Base-by-base conservation (phyloP, 2,113 vertebrate species). In the Brienomyrus brachyistius region DNA sequence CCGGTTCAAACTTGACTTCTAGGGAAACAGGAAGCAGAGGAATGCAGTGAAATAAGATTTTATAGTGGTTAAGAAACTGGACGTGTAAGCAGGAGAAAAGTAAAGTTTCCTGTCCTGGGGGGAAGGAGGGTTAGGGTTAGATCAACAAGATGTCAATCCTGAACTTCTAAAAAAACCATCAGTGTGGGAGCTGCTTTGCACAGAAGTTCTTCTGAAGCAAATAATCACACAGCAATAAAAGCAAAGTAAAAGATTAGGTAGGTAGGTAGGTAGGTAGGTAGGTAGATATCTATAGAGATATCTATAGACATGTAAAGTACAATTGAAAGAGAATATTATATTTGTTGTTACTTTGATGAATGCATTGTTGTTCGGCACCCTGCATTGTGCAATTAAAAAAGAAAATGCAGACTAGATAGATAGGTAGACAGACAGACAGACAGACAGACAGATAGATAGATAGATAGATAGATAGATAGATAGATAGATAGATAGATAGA, bases 21-120 rank as follows among this genome's bases (percentile, higher is more conserved):
- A 84, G 43, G 45, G 45, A 19, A 84, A 47, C 82, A 48, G 82
- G 82, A 48, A 48, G 45, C 35, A 47, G 47, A 47, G 82, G 45
- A 84, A 84, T 47, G 43, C 47, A 48, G 19, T 84, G 82, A 11
- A 84, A 84, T 84, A 84, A 84, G 82, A 84, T 84, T 84, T 84
- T 84, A 84, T 84, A 48, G 82, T 50, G 82, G 82, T n/a, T 47
- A 84, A 48, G 45, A 84, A 45, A 84, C 40, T 43, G 43, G 43
- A 82, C 21, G 40, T 45, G 43, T 45, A 40, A 48, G 74, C 35
- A 43, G 82, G 40, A 10, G 43, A 84, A 84, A 84, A 84, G 40
- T 84, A 47, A 84, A 48, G 40, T 84, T 23, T 84, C 11, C 74
- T 47, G 35, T 48, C 19, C 82, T n/a, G 47, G 82, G 9, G 82